Conservation (phyloP, 2,797 vertebrate species). For the Falco peregrinus region DNA sequence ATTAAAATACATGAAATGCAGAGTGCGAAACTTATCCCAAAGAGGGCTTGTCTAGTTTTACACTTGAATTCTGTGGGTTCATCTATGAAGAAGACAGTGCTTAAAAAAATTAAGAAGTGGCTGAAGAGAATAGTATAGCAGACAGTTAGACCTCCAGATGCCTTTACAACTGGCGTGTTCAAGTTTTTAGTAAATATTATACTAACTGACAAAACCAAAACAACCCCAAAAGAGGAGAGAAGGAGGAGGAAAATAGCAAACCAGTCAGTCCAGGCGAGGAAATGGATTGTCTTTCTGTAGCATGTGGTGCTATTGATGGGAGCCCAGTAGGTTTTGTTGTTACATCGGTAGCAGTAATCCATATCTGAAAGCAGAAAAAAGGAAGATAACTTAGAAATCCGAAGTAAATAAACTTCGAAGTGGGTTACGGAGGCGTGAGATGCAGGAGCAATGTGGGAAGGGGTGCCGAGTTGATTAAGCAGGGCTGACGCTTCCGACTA, state of each 20-base stretch:
- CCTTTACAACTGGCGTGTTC: slow-evolving; percentile 85
- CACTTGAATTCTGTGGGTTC: slow-evolving; percentile 80
- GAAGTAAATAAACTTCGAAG: background rate
- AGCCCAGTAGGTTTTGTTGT: slow-evolving; percentile 82
- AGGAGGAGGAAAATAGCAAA: slow-evolving; percentile 83
- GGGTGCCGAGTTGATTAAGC: background rate
- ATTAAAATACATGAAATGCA: slow-evolving; percentile 90
- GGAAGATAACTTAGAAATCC: background rate
- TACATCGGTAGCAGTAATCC: slow-evolving; percentile 83
- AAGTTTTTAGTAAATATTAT: slow-evolving; percentile 83
- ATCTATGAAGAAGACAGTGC: slow-evolving; percentile 84
- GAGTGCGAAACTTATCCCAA: slow-evolving; percentile 87
- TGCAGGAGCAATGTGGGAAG: background rate
- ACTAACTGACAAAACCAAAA: slow-evolving; percentile 77
- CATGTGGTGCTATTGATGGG: slow-evolving; percentile 77
- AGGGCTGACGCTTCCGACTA: background rate
- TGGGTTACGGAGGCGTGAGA: background rate
- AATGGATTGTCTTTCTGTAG: slow-evolving; percentile 77
- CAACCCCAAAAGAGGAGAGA: slow-evolving; percentile 78
- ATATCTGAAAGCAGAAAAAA: slow-evolving; percentile 78
- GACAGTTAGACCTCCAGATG: slow-evolving; percentile 83
- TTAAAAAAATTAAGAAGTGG: slow-evolving; percentile 84
- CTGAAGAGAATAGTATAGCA: slow-evolving; percentile 86
- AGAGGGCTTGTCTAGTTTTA: slow-evolving; percentile 83
- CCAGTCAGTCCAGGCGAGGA: slow-evolving; percentile 82